Conservation (phyloP, 2,888 invertebrate species). For the Catonia carolina region DNA sequence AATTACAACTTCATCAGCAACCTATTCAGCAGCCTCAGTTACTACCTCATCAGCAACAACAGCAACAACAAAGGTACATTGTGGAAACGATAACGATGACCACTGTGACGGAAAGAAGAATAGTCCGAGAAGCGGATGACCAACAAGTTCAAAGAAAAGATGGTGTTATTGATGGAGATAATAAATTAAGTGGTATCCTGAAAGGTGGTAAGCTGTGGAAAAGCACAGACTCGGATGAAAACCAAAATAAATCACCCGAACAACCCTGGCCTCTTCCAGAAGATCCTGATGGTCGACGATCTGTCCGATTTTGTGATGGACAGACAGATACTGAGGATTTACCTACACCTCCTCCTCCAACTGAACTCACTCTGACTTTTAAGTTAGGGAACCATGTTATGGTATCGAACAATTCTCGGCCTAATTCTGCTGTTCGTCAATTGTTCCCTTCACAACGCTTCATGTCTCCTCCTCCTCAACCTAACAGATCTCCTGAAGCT, state of each 20-base stretch:
- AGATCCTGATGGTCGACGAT: constrained; percentile 32
- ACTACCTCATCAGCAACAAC: constrained; percentile 31
- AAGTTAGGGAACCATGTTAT: constrained; percentile 51
- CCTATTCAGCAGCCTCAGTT: constrained; percentile 13
- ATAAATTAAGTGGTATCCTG: constrained; percentile 53
- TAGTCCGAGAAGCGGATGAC: constrained; percentile 45
- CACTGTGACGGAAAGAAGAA: constrained; percentile 57
- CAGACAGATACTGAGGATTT: constrained; percentile 27
- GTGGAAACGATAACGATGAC: constrained; percentile 63
- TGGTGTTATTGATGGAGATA: neutral
- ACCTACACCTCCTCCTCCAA: constrained; percentile 15
- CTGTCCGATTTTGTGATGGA: constrained; percentile 32
- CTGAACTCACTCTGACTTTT: constrained; percentile 51
- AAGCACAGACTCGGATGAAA: constrained; percentile 41
- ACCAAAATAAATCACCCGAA: constrained; percentile 26
- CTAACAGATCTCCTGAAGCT: constrained; percentile 34
- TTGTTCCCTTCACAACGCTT: constrained; percentile 63
- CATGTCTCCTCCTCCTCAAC: constrained; percentile 54
- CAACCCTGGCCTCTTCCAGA: constrained; percentile 25
- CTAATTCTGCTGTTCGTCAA: constrained; percentile 79
- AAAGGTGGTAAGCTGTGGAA: constrained; percentile 75
- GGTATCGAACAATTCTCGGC: constrained; percentile 49
- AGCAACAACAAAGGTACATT: constrained; percentile 49
- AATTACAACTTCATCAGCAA: constrained; percentile 1
- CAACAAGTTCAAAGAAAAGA: constrained; percentile 22